Percentiles rank a stretch among this genome's conserved stretches.
phyloP scores from a whole-genome alignment of 2,888 invertebrate genomes.

The Pterostichus madidus region DNA sequence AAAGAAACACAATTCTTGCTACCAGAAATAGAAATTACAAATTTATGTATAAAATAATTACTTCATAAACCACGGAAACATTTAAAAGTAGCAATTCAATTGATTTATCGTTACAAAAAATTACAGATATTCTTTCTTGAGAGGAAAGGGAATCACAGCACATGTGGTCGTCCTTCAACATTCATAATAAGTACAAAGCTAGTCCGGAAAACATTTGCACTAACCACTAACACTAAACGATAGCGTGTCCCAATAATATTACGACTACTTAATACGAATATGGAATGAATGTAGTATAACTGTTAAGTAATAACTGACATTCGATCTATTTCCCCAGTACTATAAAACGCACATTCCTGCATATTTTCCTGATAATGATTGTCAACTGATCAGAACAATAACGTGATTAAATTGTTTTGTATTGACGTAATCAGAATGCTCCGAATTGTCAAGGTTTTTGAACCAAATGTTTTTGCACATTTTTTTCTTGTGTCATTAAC shows the following conservation, averaged over 20 bases:
- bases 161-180: slow-evolving; percentile 5
- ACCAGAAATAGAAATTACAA: no score
- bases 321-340: background rate
- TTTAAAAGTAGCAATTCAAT: no score
- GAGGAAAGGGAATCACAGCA: background rate
- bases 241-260: no score
- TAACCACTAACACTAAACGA: background rate
- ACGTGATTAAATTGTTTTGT: background rate
- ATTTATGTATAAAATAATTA: no score
- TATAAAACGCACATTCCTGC: background rate
- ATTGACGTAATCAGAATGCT: background rate
- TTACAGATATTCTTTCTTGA: background rate
- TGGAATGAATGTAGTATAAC: background rate
- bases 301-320: slow-evolving; percentile 7
- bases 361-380: slow-evolving; percentile 4
- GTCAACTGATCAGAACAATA: background rate
- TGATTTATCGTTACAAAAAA: no score
- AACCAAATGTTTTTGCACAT: no score
- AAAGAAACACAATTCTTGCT: no score
- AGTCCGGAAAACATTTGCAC: background rate
- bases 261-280: no score
- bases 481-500: no score
- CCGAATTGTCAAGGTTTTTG: background rate
- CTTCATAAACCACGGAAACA: no score
- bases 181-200: background rate